phyloP scores from a whole-genome alignment of 2,797 vertebrate species.

The Phrynocephalus guinanensis region DNA sequence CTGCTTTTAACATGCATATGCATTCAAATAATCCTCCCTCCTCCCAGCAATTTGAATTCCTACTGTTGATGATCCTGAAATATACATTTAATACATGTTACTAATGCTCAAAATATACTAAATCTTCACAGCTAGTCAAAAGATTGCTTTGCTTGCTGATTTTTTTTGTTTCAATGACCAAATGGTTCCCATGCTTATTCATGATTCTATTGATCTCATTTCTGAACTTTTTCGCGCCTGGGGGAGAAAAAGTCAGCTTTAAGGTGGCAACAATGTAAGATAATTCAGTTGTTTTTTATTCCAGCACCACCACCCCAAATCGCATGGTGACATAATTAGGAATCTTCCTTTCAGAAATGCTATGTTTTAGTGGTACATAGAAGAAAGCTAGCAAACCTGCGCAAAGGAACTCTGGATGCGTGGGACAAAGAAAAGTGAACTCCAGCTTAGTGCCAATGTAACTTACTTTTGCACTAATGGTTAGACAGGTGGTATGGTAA shows the following conservation, averaged over 20 bases:
- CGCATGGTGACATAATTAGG: neutral
- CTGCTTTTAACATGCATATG: neutral
- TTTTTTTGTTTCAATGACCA: neutral
- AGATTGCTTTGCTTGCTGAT: neutral
- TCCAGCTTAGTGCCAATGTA: neutral
- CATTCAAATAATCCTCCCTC: neutral
- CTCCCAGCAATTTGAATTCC: neutral
- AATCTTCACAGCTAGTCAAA: neutral
- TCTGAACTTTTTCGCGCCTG: neutral
- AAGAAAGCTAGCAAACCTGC: neutral
- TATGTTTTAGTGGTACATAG: neutral
- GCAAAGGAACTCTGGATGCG: neutral
- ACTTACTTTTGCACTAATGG: neutral
- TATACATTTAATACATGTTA: neutral
- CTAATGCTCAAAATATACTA: neutral
- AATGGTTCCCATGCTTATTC: neutral
- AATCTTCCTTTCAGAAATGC: neutral
- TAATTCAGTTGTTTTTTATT: neutral
- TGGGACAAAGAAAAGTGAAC: neutral
- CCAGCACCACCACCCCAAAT: neutral
- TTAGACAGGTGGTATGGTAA: slow-evolving; percentile 9
- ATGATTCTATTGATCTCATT: neutral
- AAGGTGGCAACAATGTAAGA: neutral
- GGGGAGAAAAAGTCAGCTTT: neutral
- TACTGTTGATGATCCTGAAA: too few relatives aligned